These are phyloP conservation scores for Petrocephalus microphthalmus DNA, from an alignment of 2,113 vertebrate species.

Conservation along the genomic window DNA sequence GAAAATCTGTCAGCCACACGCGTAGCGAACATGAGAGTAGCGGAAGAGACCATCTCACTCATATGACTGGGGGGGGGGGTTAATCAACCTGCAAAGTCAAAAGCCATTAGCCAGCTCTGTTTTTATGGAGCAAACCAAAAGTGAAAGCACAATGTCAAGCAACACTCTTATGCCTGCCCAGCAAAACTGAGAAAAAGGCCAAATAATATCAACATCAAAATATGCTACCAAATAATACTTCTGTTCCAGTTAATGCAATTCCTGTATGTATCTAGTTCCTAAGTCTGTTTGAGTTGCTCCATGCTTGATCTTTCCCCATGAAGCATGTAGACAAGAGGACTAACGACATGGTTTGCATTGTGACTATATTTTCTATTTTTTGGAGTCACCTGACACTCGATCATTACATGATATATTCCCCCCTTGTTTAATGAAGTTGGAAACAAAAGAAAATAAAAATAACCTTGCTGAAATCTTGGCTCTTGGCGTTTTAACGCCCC, in stretches of 20 bases:
- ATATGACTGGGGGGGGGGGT: not conserved
- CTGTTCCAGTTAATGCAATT: too few species aligned
- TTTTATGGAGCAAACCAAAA: not conserved
- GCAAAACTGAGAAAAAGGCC: too few species aligned
- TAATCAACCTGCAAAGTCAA: not conserved
- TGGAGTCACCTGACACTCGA: not conserved
- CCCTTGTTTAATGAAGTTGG: not conserved
- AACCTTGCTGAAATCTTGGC: too few species aligned
- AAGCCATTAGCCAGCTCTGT: not conserved
- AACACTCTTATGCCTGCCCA: too few species aligned
- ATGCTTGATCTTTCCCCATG: not conserved
- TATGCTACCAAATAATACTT: too few species aligned
- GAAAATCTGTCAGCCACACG: not conserved
- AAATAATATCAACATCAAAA: too few species aligned
- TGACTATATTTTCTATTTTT: not conserved
- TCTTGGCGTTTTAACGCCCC: too few species aligned
- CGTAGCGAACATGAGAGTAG: not conserved
- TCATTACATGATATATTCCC: not conserved
- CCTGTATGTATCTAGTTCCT: too few species aligned
- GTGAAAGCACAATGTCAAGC: not conserved
- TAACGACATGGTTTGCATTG: not conserved
- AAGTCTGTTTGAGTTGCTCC: not conserved
- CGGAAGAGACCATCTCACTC: not conserved
- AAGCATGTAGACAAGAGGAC: not conserved
- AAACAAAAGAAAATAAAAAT: too few species aligned